Base-by-base conservation (phyloP, 2,113 vertebrate genomes). In the Plotosus lineatus region DNA sequence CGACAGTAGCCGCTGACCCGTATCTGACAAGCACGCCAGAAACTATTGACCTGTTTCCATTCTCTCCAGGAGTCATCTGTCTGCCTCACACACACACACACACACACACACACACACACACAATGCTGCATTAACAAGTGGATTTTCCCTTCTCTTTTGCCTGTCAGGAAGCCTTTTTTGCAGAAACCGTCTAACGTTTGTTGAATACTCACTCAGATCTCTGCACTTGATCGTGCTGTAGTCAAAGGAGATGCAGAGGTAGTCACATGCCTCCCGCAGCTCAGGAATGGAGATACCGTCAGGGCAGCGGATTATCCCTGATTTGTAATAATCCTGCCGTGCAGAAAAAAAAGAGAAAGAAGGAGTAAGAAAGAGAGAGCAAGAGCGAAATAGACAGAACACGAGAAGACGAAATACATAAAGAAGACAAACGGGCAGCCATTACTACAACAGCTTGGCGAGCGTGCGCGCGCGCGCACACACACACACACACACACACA, bases 201-300 rank as follows among this genome's bases (percentile, higher is more conserved):
- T 74, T 63, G 50, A 77, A 86, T 93, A 99, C 97, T 98, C 94
- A 99, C 98, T 98, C 86, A 99, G 97, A 91, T 99, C 98, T 94
- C 96, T 95, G 94, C 98, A 99, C 94, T 99, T 99, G 94, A 99
- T 96, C 89, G 97, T 99, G 92, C 95, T 98, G 87, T 96, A 98
- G 91, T 96, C 96, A 91, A 99, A 99, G 88, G 98, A 95, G 92
- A 99, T 98, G 90, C 98, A 99, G 88, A 99, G 97, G 94, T 99
- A 99, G 93, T 99, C 98, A 84, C 98, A 99, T 2, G 98, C 97
- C 94, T 99, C 98, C 93, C 98, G 94, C 92, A 99, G 79, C 87
- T 99, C 98, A n/a, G 98, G 98, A 90, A 99, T 97, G 88, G 97
- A 98, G 89, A 99, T 97, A 82, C 98, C 97, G 91, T 99, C 97